Percentiles rank a stretch among this genome's conserved stretches.
Conservation (phyloP, 92 coral and sea anemone genomes). For the Zoanthus sansibaricus region DNA sequence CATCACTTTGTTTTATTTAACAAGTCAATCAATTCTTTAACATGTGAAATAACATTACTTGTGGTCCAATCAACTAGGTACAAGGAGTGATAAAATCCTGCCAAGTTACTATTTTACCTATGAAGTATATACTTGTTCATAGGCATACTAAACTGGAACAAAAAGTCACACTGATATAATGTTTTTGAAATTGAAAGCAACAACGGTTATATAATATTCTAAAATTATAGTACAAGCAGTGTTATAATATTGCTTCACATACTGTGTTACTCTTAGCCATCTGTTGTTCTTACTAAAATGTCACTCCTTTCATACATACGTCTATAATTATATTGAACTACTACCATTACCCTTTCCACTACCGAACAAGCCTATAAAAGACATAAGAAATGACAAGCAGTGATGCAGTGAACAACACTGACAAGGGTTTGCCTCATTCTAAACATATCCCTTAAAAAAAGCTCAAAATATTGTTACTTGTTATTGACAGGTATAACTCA, state of each 20-base stretch:
- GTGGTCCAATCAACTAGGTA: not conserved
- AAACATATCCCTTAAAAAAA: slow-evolving; percentile 1
- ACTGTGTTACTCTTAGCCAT: slow-evolving; percentile 1
- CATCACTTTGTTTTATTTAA: not conserved
- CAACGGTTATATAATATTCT: not conserved
- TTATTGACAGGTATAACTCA: slow-evolving; percentile 3
- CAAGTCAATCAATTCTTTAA: not conserved
- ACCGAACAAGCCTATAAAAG: slow-evolving; percentile 5
- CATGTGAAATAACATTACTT: not conserved
- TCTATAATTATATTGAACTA: slow-evolving; percentile 1
- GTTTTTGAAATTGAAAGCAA: not conserved
- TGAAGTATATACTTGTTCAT: not conserved
- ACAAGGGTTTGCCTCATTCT: slow-evolving; percentile 6
- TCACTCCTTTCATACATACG: slow-evolving; percentile 1
- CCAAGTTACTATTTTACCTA: not conserved
- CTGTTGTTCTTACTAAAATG: not conserved
- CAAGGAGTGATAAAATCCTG: not conserved
- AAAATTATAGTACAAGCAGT: not conserved
- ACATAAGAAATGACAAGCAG: slow-evolving; percentile 1
- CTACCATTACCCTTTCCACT: slow-evolving; percentile 6
- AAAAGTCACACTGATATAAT: not conserved
- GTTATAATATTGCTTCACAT: not conserved
- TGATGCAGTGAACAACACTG: slow-evolving; percentile 2
- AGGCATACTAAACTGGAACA: slow-evolving; percentile 1
- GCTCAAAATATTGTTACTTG: not conserved